These are phyloP conservation scores for Amphipoea lucens DNA, from an alignment of 2,888 invertebrate genomes.

Conservation along the genomic window DNA sequence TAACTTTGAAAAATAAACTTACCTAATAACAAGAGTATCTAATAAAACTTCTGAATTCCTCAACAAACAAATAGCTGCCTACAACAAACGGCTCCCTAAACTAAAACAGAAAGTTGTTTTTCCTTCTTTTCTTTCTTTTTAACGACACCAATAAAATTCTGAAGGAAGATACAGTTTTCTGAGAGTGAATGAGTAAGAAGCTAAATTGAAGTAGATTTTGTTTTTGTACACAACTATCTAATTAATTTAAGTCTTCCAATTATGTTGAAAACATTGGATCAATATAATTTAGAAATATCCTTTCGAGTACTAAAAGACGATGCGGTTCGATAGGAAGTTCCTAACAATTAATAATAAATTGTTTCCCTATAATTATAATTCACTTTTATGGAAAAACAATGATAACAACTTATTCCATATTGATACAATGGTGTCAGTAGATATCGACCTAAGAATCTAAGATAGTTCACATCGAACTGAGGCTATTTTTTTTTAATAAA, in stretches of 20 bases:
- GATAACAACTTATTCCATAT: slow-evolving; percentile 2
- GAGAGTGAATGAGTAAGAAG: neutral
- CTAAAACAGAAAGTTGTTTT: slow-evolving; percentile 6
- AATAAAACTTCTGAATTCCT: slow-evolving; percentile 1
- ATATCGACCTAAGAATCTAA: neutral
- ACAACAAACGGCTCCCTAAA: slow-evolving; percentile 4
- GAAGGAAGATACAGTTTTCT: slow-evolving; percentile 5
- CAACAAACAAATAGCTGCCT: slow-evolving; percentile 2
- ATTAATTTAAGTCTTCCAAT: slow-evolving; percentile 36
- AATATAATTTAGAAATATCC: neutral
- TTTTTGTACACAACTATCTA: slow-evolving; percentile 19
- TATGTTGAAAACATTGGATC: neutral
- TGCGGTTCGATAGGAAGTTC: neutral
- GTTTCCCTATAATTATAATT: slow-evolving; percentile 17
- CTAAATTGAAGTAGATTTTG: neutral
- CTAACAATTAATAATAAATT: slow-evolving; percentile 17
- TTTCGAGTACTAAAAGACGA: neutral
- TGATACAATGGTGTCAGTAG: neutral
- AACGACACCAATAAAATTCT: slow-evolving; percentile 22
- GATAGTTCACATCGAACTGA: neutral
- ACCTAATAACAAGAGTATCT: neutral
- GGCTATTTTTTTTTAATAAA: neutral
- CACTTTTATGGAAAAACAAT: slow-evolving; percentile 19
- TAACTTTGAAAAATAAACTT: neutral
- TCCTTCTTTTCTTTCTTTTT: neutral